These are phyloP conservation scores for Syngnathus typhle DNA, from an alignment of 2,113 vertebrate genomes.

Conservation along the genomic window DNA sequence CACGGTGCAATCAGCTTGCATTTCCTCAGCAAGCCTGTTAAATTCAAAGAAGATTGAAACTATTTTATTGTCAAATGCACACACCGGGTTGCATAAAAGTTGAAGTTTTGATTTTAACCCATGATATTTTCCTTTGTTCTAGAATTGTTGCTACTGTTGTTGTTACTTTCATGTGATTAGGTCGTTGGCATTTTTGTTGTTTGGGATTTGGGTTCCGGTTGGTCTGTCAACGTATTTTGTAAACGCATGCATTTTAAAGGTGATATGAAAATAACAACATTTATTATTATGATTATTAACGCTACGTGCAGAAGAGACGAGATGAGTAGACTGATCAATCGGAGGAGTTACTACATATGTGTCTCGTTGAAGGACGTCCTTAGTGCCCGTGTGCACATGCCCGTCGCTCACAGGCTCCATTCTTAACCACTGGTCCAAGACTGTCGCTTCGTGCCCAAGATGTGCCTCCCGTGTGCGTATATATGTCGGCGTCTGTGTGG, in stretches of 20 bases:
- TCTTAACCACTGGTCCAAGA: neutral
- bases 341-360: too few species aligned
- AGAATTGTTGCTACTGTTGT: neutral
- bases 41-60: neutral
- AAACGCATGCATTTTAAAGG: too few species aligned
- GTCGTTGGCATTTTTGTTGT: too few species aligned
- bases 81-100: neutral
- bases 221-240: too few species aligned
- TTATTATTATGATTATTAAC: neutral
- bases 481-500: constrained; percentile 18
- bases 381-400: neutral
- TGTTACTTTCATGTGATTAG: neutral
- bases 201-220: too few species aligned
- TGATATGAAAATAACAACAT: too few species aligned
- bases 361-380: neutral
- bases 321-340: too few species aligned
- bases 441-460: neutral
- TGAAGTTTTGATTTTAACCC: neutral
- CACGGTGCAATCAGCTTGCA: neutral
- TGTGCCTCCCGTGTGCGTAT: neutral
- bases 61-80: neutral
- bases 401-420: neutral
- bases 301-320: neutral
- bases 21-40: neutral
- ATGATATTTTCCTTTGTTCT: too few species aligned